These are phyloP conservation scores for Cyprinodon variegatus DNA, from an alignment of 2,113 vertebrate genomes.

Conservation along the genomic window DNA sequence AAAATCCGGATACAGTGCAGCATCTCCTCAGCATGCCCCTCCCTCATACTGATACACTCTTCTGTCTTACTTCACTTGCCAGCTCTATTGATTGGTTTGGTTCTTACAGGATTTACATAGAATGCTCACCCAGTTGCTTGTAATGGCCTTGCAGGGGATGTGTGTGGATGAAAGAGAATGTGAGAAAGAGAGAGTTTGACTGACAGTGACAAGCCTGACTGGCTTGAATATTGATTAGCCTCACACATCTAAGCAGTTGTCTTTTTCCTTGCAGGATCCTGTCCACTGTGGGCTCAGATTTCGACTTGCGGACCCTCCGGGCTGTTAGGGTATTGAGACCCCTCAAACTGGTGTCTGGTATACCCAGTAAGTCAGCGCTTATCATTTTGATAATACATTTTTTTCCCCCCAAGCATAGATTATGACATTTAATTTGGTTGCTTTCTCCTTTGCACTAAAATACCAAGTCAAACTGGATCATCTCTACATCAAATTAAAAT, in stretches of 20 bases:
- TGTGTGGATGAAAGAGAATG: slow-evolving; percentile 23
- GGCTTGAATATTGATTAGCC: slow-evolving; percentile 55
- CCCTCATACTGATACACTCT: slow-evolving; percentile 55
- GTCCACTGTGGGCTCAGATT: slow-evolving; percentile 88
- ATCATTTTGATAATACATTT: slow-evolving; percentile 1
- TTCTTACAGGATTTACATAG: slow-evolving; percentile 66
- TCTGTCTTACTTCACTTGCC: slow-evolving; percentile 58
- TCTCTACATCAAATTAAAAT: not conserved
- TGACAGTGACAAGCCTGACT: slow-evolving; percentile 46
- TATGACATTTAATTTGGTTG: too few relatives aligned
- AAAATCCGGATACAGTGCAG: slow-evolving; percentile 24
- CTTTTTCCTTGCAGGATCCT: slow-evolving; percentile 74
- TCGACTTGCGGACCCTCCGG: slow-evolving; percentile 95
- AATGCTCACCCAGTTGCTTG: slow-evolving; percentile 39
- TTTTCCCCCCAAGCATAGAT: not conserved
- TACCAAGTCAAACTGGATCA: not conserved
- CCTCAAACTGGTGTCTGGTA: slow-evolving; percentile 95
- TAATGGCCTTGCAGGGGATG: slow-evolving; percentile 48
- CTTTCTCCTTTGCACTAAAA: too few relatives aligned
- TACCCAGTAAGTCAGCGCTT: slow-evolving; percentile 89
- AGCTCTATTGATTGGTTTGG: slow-evolving; percentile 61
- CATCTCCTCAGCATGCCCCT: slow-evolving; percentile 27
- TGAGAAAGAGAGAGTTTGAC: slow-evolving; percentile 24
- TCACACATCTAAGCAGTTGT: slow-evolving; percentile 46
- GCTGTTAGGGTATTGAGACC: slow-evolving; percentile 95